These are phyloP conservation scores for Drosophila micromelanica DNA, from an alignment of 1,140 invertebrate genomes.

Conservation along the genomic window DNA sequence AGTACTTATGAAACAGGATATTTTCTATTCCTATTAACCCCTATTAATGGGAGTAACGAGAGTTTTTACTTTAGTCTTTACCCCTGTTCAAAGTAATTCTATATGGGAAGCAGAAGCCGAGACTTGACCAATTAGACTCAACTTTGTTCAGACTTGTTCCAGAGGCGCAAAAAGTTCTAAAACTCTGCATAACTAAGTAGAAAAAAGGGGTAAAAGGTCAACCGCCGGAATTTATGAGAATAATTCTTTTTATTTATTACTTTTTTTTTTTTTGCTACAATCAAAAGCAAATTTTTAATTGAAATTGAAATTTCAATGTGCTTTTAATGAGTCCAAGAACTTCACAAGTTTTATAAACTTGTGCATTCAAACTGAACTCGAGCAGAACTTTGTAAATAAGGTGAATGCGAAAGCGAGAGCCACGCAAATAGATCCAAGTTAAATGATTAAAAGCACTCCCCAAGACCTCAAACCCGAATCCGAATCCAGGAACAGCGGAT, in stretches of 20 bases:
- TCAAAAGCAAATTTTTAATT: slow-evolving; percentile 43
- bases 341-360: slow-evolving; percentile 38
- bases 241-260: neutral
- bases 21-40: no score
- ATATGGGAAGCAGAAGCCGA: neutral
- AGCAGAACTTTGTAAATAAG: slow-evolving; percentile 13
- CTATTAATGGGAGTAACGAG: no score
- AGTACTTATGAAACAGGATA: no score
- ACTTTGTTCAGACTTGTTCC: neutral
- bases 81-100: slow-evolving; percentile 10
- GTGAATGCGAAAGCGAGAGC: slow-evolving; percentile 17
- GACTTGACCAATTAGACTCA: slow-evolving; percentile 7
- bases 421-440: slow-evolving; percentile 10
- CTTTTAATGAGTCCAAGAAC: slow-evolving; percentile 41
- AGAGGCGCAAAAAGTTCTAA: neutral
- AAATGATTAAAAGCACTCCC: slow-evolving; percentile 41
- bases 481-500: slow-evolving; percentile 29
- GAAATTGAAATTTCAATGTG: slow-evolving; percentile 49
- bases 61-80: neutral
- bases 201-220: slow-evolving; percentile 27
- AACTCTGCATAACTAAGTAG: neutral
- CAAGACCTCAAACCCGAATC: neutral
- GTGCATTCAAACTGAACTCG: slow-evolving; percentile 29
- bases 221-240: slow-evolving; percentile 9
- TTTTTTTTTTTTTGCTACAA: slow-evolving; percentile 10